These are phyloP conservation scores for Calliphora vomitoria DNA, from an alignment of 2,888 invertebrate genomes.

Conservation along the genomic window DNA sequence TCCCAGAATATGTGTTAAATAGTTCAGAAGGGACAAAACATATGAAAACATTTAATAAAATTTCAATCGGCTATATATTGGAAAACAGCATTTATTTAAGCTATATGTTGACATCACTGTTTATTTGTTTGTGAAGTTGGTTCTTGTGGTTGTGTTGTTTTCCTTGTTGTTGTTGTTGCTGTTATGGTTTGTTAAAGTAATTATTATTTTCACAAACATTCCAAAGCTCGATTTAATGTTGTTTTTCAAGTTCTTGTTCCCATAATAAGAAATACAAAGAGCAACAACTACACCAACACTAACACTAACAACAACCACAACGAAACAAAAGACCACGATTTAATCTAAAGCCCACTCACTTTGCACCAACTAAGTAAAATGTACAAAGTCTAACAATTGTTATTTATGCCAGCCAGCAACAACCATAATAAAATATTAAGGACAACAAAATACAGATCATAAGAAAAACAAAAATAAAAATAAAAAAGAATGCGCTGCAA, in stretches of 20 bases:
- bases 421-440: conserved; percentile 42
- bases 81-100: too few species aligned
- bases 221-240: conserved; percentile 68
- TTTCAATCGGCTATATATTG: too few species aligned
- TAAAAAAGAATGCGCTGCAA: neutral
- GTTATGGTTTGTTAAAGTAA: conserved; percentile 59
- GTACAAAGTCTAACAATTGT: conserved; percentile 71
- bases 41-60: too few species aligned
- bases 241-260: conserved; percentile 73
- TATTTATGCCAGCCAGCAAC: conserved; percentile 46
- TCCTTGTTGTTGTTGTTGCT: conserved; percentile 24
- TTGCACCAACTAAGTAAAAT: conserved; percentile 57
- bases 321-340: conserved; percentile 64
- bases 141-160: conserved; percentile 30
- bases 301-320: conserved; percentile 19
- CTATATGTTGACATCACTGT: neutral
- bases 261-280: conserved; percentile 68
- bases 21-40: too few species aligned
- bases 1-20: too few species aligned
- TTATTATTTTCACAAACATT: conserved; percentile 72
- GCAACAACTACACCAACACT: conserved; percentile 15
- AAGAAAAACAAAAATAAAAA: neutral
- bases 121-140: conserved; percentile 23
- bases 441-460: neutral
- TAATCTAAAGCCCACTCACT: conserved; percentile 72